Evolutionary conservation across 2,888 invertebrate species (phyloP), one percentile per base, ranked within the genome.

Genomic region (Tillus elongatus): DNA sequence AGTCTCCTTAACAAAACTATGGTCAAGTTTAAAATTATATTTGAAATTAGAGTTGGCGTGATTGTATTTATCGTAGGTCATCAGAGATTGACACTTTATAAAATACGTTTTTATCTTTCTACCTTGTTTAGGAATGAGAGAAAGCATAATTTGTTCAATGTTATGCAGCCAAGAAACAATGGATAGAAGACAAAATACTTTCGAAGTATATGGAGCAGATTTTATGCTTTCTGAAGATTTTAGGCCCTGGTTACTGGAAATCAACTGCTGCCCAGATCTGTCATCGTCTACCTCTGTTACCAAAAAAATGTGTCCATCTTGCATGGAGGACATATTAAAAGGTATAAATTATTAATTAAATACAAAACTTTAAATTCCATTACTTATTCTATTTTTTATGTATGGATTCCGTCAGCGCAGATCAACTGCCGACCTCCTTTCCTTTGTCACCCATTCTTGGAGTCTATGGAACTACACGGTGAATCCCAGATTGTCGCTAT

Each of bases 191-290:
- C 73, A 76, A 53, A 88, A 89, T 50, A 89, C 90, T 35, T 95
- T 91, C 66, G 92, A 93, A 64, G 66, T 95, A 13, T 95, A 91
- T 53, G 95, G 95, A 10, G 93, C 93, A 1, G 95, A 95, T 65
- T 95, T 95, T 58, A 90, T 95, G 85, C 68, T 95, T 39, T 83
- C 86, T 30, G 85, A 90, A 39, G 83, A 86, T 53, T 84, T 82
- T 51, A 78, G 79, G 15, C 91, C 92, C 0, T 93, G 92, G 91
- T 71, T 95, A 2, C 84, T 95, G 47, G 95, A 95, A 66, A 91
- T 95, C 47, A 95, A 95, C 63, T 88, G 89, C 4, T 88, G 90
- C 64, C 93, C 95, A 0, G 87, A 91, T 66, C 75, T 95, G 70
- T 85, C 88, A 9, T 78, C 84, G n/a, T 87, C 87, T 1, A 92